Conservation (phyloP, 1,140 invertebrate genomes). For the Aphis gossypii region DNA sequence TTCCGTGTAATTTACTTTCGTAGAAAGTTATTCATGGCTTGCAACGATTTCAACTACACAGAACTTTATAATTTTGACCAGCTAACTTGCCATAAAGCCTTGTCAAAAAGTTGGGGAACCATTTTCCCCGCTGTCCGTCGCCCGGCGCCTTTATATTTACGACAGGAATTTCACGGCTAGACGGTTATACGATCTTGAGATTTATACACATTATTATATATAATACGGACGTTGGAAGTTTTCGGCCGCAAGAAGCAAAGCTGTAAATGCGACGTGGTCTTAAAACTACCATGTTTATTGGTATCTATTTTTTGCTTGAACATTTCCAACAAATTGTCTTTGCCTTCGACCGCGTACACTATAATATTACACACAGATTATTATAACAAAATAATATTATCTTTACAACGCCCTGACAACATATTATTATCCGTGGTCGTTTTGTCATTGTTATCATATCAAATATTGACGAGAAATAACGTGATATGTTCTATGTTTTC, state of each 20-base stretch:
- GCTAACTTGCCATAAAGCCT: constrained; percentile 29
- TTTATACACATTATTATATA: constrained; percentile 43
- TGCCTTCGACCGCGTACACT: neutral
- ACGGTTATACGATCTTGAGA: constrained; percentile 9
- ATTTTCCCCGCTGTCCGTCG: neutral
- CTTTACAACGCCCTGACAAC: neutral
- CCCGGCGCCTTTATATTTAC: constrained; percentile 44
- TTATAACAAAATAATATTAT: neutral
- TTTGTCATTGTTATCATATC: neutral
- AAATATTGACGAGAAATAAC: neutral
- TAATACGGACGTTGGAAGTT: constrained; percentile 28
- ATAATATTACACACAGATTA: neutral
- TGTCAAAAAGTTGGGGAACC: constrained; percentile 48
- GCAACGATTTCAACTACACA: neutral
- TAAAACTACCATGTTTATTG: constrained; percentile 24
- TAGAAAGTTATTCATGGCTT: neutral
- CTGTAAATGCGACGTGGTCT: constrained; percentile 42
- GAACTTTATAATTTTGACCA: constrained; percentile 17
- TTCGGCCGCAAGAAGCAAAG: constrained; percentile 22
- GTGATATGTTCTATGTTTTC: neutral
- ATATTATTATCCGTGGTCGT: neutral
- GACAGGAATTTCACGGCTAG: constrained; percentile 9
- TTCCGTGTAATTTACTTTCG: constrained; percentile 9
- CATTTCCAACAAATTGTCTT: constrained; percentile 20
- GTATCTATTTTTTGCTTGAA: constrained; percentile 20